phyloP scores from a whole-genome alignment of 2,888 invertebrate species.

The Dyspetes luteomarginatus region DNA sequence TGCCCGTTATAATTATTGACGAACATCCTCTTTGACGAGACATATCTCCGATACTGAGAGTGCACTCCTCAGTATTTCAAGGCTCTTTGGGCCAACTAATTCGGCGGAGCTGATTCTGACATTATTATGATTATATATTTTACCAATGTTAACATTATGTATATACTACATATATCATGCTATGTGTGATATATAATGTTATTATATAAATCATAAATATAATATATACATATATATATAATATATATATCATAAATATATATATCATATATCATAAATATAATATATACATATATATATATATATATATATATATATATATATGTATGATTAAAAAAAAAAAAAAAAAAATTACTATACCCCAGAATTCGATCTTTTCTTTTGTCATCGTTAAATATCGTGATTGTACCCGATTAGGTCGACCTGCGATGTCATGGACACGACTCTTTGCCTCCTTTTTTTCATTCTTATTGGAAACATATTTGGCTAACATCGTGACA shows the following conservation, averaged over 20 bases:
- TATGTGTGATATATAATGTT: not conserved
- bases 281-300: not conserved
- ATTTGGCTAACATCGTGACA: constrained; percentile 23
- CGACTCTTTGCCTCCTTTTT: constrained; percentile 6
- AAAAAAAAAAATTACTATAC: too few relatives aligned
- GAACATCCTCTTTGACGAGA: constrained; percentile 3
- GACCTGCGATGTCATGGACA: constrained; percentile 16
- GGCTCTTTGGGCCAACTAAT: constrained; percentile 25
- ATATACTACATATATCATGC: not conserved
- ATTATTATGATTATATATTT: constrained; percentile 8
- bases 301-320: not conserved
- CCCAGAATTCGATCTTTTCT: constrained; percentile 10
- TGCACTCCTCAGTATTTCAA: constrained; percentile 21
- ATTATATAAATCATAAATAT: not conserved
- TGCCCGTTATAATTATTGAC: constrained; percentile 32
- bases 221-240: not conserved
- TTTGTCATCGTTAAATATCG: constrained; percentile 1
- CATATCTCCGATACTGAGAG: constrained; percentile 16
- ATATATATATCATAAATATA: not conserved
- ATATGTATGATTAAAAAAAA: too few relatives aligned
- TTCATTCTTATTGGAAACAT: constrained; percentile 38
- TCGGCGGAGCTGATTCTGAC: constrained; percentile 21
- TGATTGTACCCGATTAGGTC: constrained; percentile 28
- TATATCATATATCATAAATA: not conserved
- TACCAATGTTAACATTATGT: not conserved